Percentiles rank a stretch among this genome's conserved stretches.
phyloP scores from a whole-genome alignment of 2,888 invertebrate genomes.

The Congeria kusceri region DNA sequence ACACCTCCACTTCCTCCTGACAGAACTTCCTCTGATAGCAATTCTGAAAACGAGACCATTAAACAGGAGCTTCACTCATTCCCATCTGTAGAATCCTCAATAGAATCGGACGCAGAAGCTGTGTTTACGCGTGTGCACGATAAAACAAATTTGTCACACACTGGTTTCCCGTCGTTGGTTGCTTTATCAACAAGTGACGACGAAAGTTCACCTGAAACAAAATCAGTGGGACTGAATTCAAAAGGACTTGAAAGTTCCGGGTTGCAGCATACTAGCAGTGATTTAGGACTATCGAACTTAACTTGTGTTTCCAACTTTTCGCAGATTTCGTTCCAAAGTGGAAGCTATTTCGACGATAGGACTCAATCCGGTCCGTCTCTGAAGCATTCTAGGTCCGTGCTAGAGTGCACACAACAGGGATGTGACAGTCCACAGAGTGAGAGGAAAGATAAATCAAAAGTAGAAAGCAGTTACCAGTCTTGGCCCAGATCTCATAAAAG shows the following conservation, averaged over 20 bases:
- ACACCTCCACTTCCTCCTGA: conserved; percentile 70
- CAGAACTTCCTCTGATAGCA: conserved; percentile 57
- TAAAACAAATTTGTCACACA: conserved; percentile 78
- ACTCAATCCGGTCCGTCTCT: conserved; percentile 34
- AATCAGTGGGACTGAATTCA: conserved; percentile 13
- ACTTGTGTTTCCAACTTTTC: conserved; percentile 47
- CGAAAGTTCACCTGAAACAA: conserved; percentile 59
- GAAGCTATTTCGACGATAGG: conserved; percentile 44
- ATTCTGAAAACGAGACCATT: conserved; percentile 26
- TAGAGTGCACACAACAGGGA: conserved; percentile 58
- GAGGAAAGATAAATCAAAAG: conserved; percentile 20
- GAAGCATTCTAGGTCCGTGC: conserved; percentile 53
- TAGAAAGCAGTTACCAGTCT: conserved; percentile 67
- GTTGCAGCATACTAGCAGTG: conserved; percentile 53
- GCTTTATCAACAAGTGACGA: conserved; percentile 71
- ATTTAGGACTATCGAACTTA: conserved; percentile 28
- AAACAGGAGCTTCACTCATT: conserved; percentile 55
- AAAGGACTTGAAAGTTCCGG: conserved; percentile 36
- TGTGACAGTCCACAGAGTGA: conserved; percentile 35
- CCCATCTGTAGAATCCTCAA: conserved; percentile 67
- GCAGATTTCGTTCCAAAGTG: conserved; percentile 42
- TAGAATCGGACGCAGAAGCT: conserved; percentile 80
- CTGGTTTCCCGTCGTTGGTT: conserved; percentile 78
- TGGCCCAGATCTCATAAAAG: conserved; percentile 77
- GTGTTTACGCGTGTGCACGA: conserved; percentile 77